Conservation (phyloP, 2,888 invertebrate genomes). For the Dicranocentrus wangi region DNA sequence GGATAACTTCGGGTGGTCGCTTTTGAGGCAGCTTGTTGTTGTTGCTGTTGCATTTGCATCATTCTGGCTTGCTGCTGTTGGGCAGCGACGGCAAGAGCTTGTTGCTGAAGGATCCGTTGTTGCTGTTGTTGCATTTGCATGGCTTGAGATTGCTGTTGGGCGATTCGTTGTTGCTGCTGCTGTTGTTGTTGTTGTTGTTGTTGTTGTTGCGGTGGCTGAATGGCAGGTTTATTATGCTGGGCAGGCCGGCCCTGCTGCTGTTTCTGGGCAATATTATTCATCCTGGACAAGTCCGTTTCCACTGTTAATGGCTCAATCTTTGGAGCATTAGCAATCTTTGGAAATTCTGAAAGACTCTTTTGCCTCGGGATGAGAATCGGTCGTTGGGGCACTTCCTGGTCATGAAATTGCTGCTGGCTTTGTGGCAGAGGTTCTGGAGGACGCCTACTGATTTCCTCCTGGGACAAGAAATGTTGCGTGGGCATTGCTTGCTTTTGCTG, state of each 20-base stretch:
- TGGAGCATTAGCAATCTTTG: slow-evolving; percentile 40
- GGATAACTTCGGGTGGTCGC: slow-evolving; percentile 47
- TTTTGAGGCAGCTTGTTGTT: slow-evolving; percentile 12
- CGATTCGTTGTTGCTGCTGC: slow-evolving; percentile 5
- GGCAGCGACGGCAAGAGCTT: neutral
- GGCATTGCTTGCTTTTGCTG: slow-evolving; percentile 28
- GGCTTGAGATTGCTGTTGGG: slow-evolving; percentile 17
- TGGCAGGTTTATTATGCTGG: no score
- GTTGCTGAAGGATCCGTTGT: neutral
- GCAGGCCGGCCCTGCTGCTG: slow-evolving; percentile 1
- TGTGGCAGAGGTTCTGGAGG: slow-evolving; percentile 1
- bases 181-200: slow-evolving; percentile 35
- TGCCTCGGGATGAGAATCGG: slow-evolving; percentile 68
- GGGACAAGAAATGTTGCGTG: slow-evolving; percentile 8
- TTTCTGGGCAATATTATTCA: slow-evolving; percentile 13
- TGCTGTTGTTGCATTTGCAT: slow-evolving; percentile 33
- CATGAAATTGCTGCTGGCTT: neutral
- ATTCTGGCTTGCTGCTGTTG: neutral
- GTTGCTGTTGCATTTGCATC: slow-evolving; percentile 32
- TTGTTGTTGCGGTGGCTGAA: slow-evolving; percentile 39
- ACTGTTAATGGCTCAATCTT: slow-evolving; percentile 59
- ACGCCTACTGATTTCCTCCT: slow-evolving; percentile 23
- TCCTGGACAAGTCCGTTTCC: slow-evolving; percentile 48
- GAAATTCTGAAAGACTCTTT: slow-evolving; percentile 71
- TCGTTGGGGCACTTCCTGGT: slow-evolving; percentile 14